Conservation (phyloP, 2,888 invertebrate genomes). For the Papilio gigon region DNA sequence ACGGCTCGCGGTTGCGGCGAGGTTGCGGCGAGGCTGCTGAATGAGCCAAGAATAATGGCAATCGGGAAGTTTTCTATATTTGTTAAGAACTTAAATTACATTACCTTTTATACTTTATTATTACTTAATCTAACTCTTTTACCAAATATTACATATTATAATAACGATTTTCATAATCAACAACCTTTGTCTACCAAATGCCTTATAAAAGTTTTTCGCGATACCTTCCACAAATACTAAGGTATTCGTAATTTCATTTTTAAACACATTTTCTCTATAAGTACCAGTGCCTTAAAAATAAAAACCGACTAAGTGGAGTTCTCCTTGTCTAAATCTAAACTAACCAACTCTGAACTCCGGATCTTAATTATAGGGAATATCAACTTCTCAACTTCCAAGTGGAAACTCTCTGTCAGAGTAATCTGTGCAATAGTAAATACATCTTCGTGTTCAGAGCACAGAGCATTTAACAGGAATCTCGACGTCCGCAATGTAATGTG, state of each 20-base stretch:
- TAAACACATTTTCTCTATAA: no score
- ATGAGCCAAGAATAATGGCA: conserved; percentile 19
- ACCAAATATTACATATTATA: no score
- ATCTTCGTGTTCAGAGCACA: conserved; percentile 18
- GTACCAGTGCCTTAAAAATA: no score
- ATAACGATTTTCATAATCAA: no score
- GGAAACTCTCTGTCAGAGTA: conserved; percentile 5
- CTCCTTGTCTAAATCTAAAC: no score
- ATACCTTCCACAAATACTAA: no score
- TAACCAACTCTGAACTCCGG: no score
- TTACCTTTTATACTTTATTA: background rate
- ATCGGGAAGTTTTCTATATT: conserved; percentile 25
- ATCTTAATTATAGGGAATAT: background rate
- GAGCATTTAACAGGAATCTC: conserved; percentile 23
- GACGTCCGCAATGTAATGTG: conserved; percentile 21
- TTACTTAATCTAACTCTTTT: no score
- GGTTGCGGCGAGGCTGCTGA: conserved; percentile 13
- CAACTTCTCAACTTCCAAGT: conserved; percentile 1
- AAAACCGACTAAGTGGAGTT: no score
- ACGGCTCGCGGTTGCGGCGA: conserved; percentile 11
- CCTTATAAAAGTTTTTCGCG: no score
- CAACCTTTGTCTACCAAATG: no score
- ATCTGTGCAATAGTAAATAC: conserved; percentile 21
- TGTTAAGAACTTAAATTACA: background rate
- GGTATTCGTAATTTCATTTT: no score